Conservation (phyloP, 2,797 vertebrate genomes). For the Dallia pectoralis region DNA sequence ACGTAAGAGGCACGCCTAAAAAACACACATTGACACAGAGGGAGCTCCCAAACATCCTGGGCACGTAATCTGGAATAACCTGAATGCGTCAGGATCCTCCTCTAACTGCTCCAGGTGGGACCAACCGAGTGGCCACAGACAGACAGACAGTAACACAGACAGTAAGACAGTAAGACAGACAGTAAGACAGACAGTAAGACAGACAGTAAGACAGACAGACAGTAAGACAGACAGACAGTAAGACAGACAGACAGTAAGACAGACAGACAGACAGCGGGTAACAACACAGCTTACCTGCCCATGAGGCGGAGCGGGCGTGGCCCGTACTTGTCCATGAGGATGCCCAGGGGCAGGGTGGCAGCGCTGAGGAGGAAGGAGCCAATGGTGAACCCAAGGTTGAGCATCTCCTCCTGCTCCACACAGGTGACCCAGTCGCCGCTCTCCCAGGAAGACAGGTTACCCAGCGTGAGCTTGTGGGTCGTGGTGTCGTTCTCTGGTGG, state of each 20-base stretch:
- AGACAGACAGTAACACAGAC: too few relatives aligned
- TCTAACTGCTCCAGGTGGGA: not conserved
- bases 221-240: too few relatives aligned
- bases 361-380: conserved; percentile 89
- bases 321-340: conserved; percentile 81
- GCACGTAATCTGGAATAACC: not conserved
- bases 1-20: not conserved
- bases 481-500: conserved; percentile 60
- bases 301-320: conserved; percentile 84
- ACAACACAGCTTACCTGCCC: conserved; percentile 79
- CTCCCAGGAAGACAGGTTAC: conserved; percentile 20
- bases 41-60: not conserved
- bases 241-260: too few relatives aligned
- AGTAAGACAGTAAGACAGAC: too few relatives aligned
- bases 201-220: too few relatives aligned
- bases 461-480: conserved; percentile 12
- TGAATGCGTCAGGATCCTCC: not conserved
- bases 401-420: conserved; percentile 85
- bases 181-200: too few relatives aligned
- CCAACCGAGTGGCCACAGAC: too few relatives aligned
- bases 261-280: too few relatives aligned
- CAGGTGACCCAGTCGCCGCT: conserved; percentile 69
- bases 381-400: conserved; percentile 89
- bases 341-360: conserved; percentile 83
- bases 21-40: not conserved